These are phyloP conservation scores for Peromyscus californicus DNA, from an alignment of 2,113 vertebrate genomes.

Conservation along the genomic window DNA sequence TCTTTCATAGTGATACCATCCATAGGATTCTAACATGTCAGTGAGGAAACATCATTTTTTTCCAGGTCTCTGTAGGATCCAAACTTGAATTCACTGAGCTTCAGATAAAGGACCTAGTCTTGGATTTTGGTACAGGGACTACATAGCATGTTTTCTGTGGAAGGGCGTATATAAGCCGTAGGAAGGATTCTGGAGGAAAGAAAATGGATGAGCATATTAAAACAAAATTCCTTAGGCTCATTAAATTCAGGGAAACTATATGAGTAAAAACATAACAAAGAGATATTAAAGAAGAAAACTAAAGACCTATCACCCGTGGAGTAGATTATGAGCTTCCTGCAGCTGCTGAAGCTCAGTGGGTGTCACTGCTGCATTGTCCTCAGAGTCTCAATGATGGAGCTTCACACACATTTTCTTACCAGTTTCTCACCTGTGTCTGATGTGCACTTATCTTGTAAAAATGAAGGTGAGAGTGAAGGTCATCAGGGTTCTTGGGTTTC, in stretches of 20 bases:
- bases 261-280: too few species aligned
- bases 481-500: too few species aligned
- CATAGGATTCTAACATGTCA: too few species aligned
- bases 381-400: not conserved
- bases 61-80: too few species aligned
- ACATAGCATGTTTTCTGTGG: too few species aligned
- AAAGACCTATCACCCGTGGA: not conserved
- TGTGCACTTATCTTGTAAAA: too few species aligned
- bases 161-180: not conserved
- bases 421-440: not conserved
- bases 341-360: not conserved
- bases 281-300: not conserved
- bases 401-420: not conserved
- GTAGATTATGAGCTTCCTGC: not conserved
- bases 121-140: too few species aligned
- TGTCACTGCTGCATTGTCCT: not conserved
- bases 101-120: too few species aligned
- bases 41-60: too few species aligned
- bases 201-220: not conserved
- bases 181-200: not conserved
- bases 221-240: rapidly evolving
- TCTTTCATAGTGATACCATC: too few species aligned
- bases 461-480: too few species aligned
- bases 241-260: not conserved
- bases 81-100: too few species aligned